Percentiles rank a stretch among this genome's conserved stretches.
Conservation (phyloP, 1,140 invertebrate species). For the Cardiocondyla obscurior region DNA sequence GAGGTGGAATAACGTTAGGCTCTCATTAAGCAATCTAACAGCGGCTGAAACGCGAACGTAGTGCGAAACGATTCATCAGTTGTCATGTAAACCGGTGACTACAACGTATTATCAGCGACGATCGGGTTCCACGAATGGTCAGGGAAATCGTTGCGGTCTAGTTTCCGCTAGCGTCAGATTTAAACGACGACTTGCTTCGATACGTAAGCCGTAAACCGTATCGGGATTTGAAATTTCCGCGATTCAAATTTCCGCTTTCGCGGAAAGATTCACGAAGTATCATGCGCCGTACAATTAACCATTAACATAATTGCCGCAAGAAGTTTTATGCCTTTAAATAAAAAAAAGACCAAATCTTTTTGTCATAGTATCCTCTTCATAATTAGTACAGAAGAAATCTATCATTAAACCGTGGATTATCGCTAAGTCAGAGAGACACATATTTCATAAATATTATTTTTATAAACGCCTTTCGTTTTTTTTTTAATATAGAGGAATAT, state of each 20-base stretch:
- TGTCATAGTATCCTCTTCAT: background rate
- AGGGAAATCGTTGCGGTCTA: constrained; percentile 68
- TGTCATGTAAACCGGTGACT: background rate
- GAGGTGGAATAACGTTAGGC: background rate
- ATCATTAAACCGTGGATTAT: background rate
- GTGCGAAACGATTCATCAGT: constrained; percentile 21
- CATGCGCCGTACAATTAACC: background rate
- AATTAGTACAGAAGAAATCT: background rate
- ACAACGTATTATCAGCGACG: constrained; percentile 41
- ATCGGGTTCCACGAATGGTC: constrained; percentile 50
- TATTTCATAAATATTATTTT: background rate
- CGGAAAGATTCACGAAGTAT: constrained; percentile 5
- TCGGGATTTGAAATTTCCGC: constrained; percentile 45
- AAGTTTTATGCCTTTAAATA: constrained; percentile 8
- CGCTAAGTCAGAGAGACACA: background rate
- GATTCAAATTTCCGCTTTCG: constrained; percentile 39
- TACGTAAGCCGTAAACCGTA: constrained; percentile 10
- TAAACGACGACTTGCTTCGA: constrained; percentile 12
- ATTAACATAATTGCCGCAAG: background rate
- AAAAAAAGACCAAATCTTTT: constrained; percentile 22
- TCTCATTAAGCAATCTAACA: background rate
- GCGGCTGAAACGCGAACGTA: constrained; percentile 3
- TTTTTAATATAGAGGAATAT: too few species aligned
- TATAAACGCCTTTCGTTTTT: too few species aligned
- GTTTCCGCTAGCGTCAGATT: constrained; percentile 66